These are phyloP conservation scores for Thyatira batis DNA, from an alignment of 2,888 invertebrate species.

Conservation along the genomic window DNA sequence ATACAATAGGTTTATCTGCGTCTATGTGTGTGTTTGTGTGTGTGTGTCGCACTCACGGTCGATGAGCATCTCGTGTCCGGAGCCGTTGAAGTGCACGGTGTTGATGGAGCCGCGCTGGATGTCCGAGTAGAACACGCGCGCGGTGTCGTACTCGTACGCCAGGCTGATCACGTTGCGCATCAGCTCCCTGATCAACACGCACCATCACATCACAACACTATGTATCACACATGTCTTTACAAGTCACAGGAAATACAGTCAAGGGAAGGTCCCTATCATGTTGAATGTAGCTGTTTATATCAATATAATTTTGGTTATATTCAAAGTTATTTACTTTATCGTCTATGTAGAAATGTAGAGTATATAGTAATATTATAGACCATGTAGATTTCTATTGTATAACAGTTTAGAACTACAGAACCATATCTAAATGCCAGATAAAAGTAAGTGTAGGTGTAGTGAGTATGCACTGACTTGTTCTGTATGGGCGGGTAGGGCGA, in stretches of 20 bases:
- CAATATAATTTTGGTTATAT: no score
- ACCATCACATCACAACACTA: not conserved
- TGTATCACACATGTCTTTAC: not conserved
- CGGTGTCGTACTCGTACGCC: conserved; percentile 87
- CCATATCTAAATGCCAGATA: no score
- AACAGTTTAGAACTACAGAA: no score
- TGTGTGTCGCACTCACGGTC: conserved; percentile 76
- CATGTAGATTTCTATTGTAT: no score
- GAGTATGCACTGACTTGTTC: conserved; percentile 80
- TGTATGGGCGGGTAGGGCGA: conserved; percentile 89
- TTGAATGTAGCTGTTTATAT: no score
- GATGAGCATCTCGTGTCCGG: conserved; percentile 86
- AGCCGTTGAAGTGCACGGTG: conserved; percentile 91
- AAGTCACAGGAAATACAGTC: no score
- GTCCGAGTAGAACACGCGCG: conserved; percentile 92
- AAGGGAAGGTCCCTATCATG: no score
- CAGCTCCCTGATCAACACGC: conserved; percentile 69
- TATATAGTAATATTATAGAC: no score
- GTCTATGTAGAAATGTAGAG: no score
- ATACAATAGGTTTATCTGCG: not conserved
- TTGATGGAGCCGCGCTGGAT: conserved; percentile 93
- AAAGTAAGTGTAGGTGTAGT: no score
- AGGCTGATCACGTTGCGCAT: conserved; percentile 94
- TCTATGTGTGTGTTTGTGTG: not conserved
- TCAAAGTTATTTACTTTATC: no score